A percentile compares a stretch with the other conserved stretches of the same genome.
These are phyloP conservation scores for rabbit (Oryctolagus cuniculus) DNA, from an alignment of 2,113 vertebrate genomes.

Conservation along the genomic window mOryCun1.1 NC_091439.1:132554001-132554500, in stretches of 20 bases:
- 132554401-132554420: too few relatives aligned
- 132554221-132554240: background rate
- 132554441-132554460: too few relatives aligned
- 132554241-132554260: background rate
- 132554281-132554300: too few relatives aligned
- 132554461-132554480: too few relatives aligned
- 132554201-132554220: background rate
- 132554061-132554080: background rate
- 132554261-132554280: background rate
- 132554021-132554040: background rate
- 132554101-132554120: background rate
- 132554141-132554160: background rate
- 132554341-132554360: too few relatives aligned
- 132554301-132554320: too few relatives aligned
- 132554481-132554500: too few relatives aligned
- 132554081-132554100: background rate
- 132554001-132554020: background rate
- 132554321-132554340: too few relatives aligned
- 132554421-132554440: too few relatives aligned
- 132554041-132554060: background rate
- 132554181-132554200: background rate
- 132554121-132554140: background rate
- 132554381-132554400: too few relatives aligned
- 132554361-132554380: too few relatives aligned
- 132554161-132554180: conserved; percentile 3